phyloP scores from a whole-genome alignment of 1,140 invertebrate species.

The Drosophila truncata region DNA sequence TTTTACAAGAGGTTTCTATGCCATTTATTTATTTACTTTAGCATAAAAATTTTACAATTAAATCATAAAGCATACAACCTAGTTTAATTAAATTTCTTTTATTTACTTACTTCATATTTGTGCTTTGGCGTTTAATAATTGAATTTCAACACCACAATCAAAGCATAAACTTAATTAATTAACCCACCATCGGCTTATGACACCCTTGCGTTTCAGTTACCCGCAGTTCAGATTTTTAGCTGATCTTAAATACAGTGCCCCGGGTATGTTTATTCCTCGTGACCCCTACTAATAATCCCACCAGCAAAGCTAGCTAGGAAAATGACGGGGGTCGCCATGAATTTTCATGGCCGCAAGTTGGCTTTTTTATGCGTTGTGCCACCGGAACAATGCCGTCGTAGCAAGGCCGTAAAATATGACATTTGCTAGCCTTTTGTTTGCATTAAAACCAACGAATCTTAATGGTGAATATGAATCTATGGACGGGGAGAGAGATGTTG shows the following conservation, averaged over 20 bases:
- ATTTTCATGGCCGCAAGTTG: slow-evolving; percentile 60
- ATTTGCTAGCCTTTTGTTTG: slow-evolving; percentile 71
- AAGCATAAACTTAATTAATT: neutral
- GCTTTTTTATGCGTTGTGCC: slow-evolving; percentile 60
- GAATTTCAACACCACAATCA: neutral
- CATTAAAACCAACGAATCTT: slow-evolving; percentile 49
- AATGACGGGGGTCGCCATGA: slow-evolving; percentile 70
- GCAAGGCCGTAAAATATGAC: slow-evolving; percentile 61
- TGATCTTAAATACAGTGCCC: slow-evolving; percentile 6
- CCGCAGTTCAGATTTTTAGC: neutral
- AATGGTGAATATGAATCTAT: slow-evolving; percentile 10
- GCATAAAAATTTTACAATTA: neutral
- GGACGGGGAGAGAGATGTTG: neutral
- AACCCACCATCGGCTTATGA: neutral
- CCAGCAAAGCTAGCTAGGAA: slow-evolving; percentile 44
- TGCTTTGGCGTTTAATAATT: neutral
- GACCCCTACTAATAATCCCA: slow-evolving; percentile 15
- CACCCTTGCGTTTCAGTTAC: neutral
- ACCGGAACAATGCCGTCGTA: slow-evolving; percentile 52
- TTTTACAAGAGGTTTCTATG: neutral
- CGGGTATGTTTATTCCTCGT: neutral
- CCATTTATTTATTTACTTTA: too few relatives aligned
- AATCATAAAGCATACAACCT: neutral
- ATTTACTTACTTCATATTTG: neutral
- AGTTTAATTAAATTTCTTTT: neutral